phyloP scores from a whole-genome alignment of 1,140 invertebrate genomes.

The Listronotus bonariensis region DNA sequence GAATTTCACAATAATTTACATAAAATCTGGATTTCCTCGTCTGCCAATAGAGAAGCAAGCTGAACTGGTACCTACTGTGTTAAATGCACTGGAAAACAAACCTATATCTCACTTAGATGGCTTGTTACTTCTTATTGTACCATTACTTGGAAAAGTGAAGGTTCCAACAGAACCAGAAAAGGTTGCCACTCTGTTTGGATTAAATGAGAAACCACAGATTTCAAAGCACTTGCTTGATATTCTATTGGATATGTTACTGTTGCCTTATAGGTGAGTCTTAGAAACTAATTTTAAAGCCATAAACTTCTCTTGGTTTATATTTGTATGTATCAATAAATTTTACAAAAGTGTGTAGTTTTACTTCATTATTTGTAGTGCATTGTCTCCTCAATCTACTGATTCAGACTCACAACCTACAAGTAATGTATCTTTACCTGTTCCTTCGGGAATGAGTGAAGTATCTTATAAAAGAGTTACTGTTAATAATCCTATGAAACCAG shows the following conservation, averaged over 20 bases:
- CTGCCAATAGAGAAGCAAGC: conserved; percentile 76
- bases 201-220: conserved; percentile 69
- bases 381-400: conserved; percentile 40
- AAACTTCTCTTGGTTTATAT: too few relatives aligned
- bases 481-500: conserved; percentile 75
- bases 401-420: conserved; percentile 25
- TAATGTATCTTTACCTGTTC: conserved; percentile 64
- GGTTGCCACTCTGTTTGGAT: conserved; percentile 63
- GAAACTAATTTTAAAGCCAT: too few relatives aligned
- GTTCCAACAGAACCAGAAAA: conserved; percentile 69
- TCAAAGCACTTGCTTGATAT: conserved; percentile 74
- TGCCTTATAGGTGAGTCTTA: conserved; percentile 78
- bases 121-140: conserved; percentile 79
- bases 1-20: conserved; percentile 94
- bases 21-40: conserved; percentile 88
- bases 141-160: conserved; percentile 74
- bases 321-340: too few relatives aligned
- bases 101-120: conserved; percentile 85
- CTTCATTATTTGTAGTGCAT: conserved; percentile 36
- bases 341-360: too few relatives aligned
- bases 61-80: conserved; percentile 73
- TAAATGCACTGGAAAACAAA: conserved; percentile 80
- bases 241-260: conserved; percentile 79
- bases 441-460: conserved; percentile 79
- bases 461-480: conserved; percentile 80